These are phyloP conservation scores for Tetraodon nigroviridis DNA, from an alignment of 2,113 vertebrate species.

Conservation along the genomic window DNA sequence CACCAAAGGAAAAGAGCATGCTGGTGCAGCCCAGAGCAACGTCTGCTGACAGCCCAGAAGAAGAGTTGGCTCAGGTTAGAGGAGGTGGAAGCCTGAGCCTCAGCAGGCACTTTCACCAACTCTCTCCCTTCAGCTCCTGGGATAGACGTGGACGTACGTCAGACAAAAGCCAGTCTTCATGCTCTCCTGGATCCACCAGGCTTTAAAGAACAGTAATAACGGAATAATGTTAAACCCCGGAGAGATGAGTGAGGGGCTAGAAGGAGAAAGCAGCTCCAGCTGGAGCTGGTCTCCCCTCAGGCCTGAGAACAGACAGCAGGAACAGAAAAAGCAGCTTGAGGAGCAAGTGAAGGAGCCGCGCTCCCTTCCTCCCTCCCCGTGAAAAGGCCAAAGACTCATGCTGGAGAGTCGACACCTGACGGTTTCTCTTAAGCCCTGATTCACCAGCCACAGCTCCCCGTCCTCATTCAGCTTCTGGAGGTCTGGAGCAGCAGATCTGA, in stretches of 20 bases:
- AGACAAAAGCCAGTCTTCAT: no score
- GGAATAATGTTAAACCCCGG: no score
- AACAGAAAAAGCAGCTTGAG: not conserved
- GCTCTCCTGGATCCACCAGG: no score
- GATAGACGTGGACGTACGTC: no score
- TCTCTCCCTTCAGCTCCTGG: no score
- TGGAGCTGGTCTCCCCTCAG: not conserved
- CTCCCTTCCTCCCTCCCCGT: slow-evolving; percentile 19
- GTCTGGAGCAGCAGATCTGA: slow-evolving; percentile 90
- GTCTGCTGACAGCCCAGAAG: no score
- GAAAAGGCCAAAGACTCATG: slow-evolving; percentile 43
- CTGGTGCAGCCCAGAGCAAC: slow-evolving; percentile 29
- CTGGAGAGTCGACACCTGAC: slow-evolving; percentile 85
- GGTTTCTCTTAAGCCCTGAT: slow-evolving; percentile 99
- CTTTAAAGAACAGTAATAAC: no score
- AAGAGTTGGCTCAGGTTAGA: no score
- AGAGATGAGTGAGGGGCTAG: no score
- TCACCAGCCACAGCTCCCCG: slow-evolving; percentile 98
- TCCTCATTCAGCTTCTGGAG: slow-evolving; percentile 96
- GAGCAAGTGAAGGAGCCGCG: not conserved
- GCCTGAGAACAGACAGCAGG: not conserved
- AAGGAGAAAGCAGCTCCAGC: no score
- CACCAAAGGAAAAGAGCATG: slow-evolving; percentile 40
- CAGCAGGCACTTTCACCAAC: no score
- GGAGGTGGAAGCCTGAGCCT: no score